Percentiles rank a stretch among this genome's conserved stretches.
These are phyloP conservation scores for Misgurnus anguillicaudatus DNA, from an alignment of 2,113 vertebrate species.

Conservation along the genomic window DNA sequence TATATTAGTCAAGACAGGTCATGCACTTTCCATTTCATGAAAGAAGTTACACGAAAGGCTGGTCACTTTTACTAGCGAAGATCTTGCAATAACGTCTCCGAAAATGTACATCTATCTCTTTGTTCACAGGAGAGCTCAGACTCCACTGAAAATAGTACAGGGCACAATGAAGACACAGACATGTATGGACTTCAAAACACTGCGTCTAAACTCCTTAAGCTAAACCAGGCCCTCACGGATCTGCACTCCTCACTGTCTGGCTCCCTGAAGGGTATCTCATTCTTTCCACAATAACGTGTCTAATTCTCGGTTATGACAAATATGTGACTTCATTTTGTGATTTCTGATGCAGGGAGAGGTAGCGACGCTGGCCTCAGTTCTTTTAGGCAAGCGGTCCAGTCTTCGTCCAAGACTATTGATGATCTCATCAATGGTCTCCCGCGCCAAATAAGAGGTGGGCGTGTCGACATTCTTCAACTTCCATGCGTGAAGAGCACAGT, in stretches of 20 bases:
- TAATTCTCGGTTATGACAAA: not conserved
- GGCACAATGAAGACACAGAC: conserved; percentile 57
- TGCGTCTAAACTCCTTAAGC: conserved; percentile 74
- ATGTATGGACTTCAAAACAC: conserved; percentile 65
- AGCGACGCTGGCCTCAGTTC: conserved; percentile 48
- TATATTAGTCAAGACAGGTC: no score
- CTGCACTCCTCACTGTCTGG: conserved; percentile 69
- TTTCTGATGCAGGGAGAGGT: conserved; percentile 59
- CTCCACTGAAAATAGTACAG: conserved; percentile 49
- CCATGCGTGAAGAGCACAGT: conserved; percentile 53
- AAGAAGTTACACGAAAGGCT: no score
- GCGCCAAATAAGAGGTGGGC: not conserved
- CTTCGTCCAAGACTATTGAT: conserved; percentile 66
- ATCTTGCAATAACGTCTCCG: no score
- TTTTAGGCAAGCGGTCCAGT: conserved; percentile 65
- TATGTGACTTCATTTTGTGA: not conserved
- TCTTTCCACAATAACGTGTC: not conserved
- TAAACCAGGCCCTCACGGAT: conserved; percentile 77
- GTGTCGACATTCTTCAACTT: conserved; percentile 51
- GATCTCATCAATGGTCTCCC: conserved; percentile 60
- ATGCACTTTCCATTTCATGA: no score
- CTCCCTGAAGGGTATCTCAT: conserved; percentile 76
- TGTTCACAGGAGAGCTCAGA: conserved; percentile 60
- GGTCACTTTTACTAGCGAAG: no score
- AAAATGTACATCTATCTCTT: not conserved